phyloP scores from a whole-genome alignment of 2,888 invertebrate genomes.

The Rhyacophila evoluta region DNA sequence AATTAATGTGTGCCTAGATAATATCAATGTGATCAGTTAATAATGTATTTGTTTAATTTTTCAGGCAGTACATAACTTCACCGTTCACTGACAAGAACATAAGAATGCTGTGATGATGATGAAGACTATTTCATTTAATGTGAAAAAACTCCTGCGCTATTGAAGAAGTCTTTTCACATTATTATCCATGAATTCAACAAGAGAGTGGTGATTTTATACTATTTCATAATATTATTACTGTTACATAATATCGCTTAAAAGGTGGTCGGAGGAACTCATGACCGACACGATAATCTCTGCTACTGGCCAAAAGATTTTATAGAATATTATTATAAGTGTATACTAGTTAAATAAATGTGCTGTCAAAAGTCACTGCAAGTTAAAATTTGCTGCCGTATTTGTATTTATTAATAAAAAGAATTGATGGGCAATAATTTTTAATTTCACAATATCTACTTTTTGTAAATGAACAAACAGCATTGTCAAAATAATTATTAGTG shows the following conservation, averaged over 20 bases:
- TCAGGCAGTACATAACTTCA: constrained; percentile 76
- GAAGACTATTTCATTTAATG: not conserved
- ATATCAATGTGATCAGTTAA: no score
- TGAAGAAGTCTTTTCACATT: not conserved
- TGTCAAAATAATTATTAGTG: no score
- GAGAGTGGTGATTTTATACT: constrained; percentile 14
- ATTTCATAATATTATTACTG: constrained; percentile 11
- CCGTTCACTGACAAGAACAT: constrained; percentile 76
- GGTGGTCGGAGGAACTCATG: not conserved
- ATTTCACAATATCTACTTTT: no score
- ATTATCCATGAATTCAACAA: not conserved
- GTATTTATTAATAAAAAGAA: no score
- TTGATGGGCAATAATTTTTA: no score
- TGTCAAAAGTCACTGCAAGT: not conserved
- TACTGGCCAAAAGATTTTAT: constrained; percentile 22
- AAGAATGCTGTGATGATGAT: constrained; percentile 67
- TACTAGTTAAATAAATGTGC: not conserved
- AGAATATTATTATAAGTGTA: constrained; percentile 22
- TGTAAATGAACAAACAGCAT: no score
- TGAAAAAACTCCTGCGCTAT: not conserved
- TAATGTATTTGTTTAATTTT: constrained; percentile 58
- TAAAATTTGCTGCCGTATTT: not conserved
- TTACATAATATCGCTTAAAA: constrained; percentile 9
- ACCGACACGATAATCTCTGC: constrained; percentile 17
- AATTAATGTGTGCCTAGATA: no score